These are phyloP conservation scores for Rhopalosiphum padi DNA, from an alignment of 1,140 invertebrate genomes.

Conservation along the genomic window DNA sequence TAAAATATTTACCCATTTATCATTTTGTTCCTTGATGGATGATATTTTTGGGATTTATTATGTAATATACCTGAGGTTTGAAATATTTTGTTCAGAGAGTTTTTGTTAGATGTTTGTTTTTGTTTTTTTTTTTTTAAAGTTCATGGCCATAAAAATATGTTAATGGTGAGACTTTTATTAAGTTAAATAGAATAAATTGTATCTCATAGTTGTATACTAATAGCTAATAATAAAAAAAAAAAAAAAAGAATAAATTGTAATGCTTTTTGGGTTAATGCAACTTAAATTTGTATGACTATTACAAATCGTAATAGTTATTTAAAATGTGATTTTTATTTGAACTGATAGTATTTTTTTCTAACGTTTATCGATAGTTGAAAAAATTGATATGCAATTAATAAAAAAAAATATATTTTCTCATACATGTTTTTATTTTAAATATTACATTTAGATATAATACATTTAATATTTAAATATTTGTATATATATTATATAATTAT, in stretches of 20 bases:
- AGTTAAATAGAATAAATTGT: not conserved
- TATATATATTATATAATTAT: not conserved
- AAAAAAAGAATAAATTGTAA: not conserved
- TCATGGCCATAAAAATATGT: conserved; percentile 30
- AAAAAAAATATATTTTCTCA: too few relatives aligned
- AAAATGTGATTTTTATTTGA: not conserved
- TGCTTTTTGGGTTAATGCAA: not conserved
- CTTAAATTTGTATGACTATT: not conserved
- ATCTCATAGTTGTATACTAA: too few relatives aligned
- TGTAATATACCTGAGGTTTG: conserved; percentile 25
- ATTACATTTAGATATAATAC: not conserved
- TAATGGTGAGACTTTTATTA: not conserved
- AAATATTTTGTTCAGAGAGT: conserved; percentile 17
- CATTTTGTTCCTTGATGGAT: conserved; percentile 21
- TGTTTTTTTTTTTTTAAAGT: not conserved
- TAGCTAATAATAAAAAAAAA: too few relatives aligned
- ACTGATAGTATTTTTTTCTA: not conserved
- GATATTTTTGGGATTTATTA: conserved; percentile 19
- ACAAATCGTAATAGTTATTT: not conserved
- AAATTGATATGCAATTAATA: too few relatives aligned
- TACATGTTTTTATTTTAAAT: too few relatives aligned
- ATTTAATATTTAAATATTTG: not conserved
- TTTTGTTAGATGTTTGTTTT: not conserved
- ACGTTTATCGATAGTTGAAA: too few relatives aligned
- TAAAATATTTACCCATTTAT: conserved; percentile 17